These are phyloP conservation scores for Microctenopoma stevenorrisi DNA, from an alignment of 2,797 vertebrate species.

Conservation along the genomic window DNA sequence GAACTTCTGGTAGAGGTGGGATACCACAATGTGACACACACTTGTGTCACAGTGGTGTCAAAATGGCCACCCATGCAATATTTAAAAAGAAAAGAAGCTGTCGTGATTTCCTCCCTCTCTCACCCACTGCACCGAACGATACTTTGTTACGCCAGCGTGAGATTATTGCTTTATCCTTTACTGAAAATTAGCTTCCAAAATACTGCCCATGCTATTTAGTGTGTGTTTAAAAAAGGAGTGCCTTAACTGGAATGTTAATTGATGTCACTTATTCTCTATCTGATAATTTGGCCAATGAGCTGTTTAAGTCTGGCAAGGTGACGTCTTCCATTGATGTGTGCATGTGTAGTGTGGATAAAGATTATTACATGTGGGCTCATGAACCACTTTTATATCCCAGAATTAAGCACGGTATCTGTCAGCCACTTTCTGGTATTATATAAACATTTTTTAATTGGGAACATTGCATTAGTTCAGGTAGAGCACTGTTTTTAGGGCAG, in stretches of 20 bases:
- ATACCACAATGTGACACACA: not conserved
- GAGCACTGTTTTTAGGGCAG: too few species aligned
- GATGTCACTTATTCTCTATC: conserved; percentile 65
- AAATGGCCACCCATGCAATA: not conserved
- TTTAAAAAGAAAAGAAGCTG: conserved; percentile 35
- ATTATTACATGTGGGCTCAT: conserved; percentile 3
- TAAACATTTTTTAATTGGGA: not conserved
- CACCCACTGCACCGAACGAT: conserved; percentile 45
- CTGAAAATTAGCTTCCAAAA: conserved; percentile 68
- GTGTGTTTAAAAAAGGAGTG: conserved; percentile 55
- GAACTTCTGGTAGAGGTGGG: not conserved
- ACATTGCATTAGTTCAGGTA: not conserved
- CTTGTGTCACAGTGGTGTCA: too few species aligned
- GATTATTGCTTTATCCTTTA: conserved; percentile 59
- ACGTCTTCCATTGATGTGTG: conserved; percentile 3
- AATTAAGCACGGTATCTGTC: conserved; percentile 2
- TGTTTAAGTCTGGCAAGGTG: conserved; percentile 34
- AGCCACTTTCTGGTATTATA: not conserved
- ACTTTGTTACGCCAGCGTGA: conserved; percentile 39
- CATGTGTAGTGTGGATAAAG: conserved; percentile 13
- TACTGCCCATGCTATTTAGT: conserved; percentile 55
- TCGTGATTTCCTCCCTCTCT: conserved; percentile 33
- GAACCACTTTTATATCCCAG: not conserved
- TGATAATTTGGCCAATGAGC: conserved; percentile 54
- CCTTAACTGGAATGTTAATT: conserved; percentile 67